Base-by-base conservation (phyloP, 2,113 vertebrate species). In the Hemiscyllium ocellatum region DNA sequence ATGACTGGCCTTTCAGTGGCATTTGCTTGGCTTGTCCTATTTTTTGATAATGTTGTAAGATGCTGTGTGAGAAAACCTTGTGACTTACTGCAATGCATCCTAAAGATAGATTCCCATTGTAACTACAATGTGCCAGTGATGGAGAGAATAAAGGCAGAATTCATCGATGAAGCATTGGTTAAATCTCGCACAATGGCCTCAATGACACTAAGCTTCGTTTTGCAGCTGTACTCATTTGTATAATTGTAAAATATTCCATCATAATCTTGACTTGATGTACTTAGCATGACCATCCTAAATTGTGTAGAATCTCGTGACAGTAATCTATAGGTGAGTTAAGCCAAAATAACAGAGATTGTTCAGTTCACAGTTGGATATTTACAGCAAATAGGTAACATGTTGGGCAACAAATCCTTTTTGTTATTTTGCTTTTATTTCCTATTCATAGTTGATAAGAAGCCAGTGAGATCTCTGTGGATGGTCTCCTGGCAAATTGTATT, bases 341-440 rank as follows among this genome's bases (percentile, higher is more conserved):
- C 33, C 26, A 15, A 65, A 90, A 90, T 33, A 33, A 90, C 33
- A 13, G 29, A 90, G 4, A 5, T 52, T 90, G 56, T 29, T 90
- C 52, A 90, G 52, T 29, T 90, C 87, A 90, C 87, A 90, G 87
- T 33, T 90, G 87, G 52, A 61, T 90, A 12, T 90, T 90, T 90
- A 15, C 56, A 61, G 24, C 29, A 17, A 52, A 90, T 90, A 24
- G 13, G 4, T 33, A 61, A 26, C 52, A 61, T 29, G n/a, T 61
- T 90, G 50, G 52, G 29, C 87, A 56, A 90, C 52, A 65, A 90
- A 90, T 65, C 50, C 29, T 90, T 89, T 52, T 89, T 10, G 50
- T 89, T 50, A 50, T 50, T 89, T 89, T 24, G 56, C 47, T 52
- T 89, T 52, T 56, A 89, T 89, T 89, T 56, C 50, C 29, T 90